Evolutionary conservation across 2,888 invertebrate species (phyloP).

Genomic region (Galerucella pusilla): DNA sequence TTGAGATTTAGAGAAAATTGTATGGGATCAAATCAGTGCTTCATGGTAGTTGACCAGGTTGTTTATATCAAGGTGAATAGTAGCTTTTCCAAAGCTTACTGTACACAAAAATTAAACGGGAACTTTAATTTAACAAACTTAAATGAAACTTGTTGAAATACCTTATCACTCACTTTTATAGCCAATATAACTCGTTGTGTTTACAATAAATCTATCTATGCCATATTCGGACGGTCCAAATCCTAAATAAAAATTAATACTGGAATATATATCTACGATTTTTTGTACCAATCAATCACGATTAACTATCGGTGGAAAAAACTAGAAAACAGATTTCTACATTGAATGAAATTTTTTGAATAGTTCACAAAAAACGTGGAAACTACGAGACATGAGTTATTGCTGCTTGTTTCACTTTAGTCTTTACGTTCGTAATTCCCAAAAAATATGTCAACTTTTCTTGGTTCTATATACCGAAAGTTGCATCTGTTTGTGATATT

Average conservation of each 20-base stretch:
- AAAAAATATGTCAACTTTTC: conserved; percentile 1
- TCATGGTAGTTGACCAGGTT: too few species aligned
- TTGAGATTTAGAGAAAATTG: too few species aligned
- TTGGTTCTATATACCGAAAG: not conserved
- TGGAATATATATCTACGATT: conserved; percentile 3
- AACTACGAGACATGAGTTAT: conserved; percentile 4
- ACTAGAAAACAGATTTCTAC: conserved; percentile 14
- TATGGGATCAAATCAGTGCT: too few species aligned
- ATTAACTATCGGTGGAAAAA: conserved; percentile 9
- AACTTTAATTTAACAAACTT: not conserved
- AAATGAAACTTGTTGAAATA: not conserved
- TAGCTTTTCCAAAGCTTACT: too few species aligned
- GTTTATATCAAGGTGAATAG: too few species aligned
- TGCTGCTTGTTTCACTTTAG: not conserved
- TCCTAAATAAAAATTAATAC: conserved; percentile 8
- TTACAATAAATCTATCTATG: not conserved
- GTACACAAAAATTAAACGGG: not conserved
- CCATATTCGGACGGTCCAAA: not conserved
- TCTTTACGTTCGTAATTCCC: not conserved
- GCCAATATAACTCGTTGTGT: not conserved
- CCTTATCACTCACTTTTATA: not conserved
- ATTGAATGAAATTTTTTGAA: not conserved
- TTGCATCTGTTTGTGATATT: not conserved
- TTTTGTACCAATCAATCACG: conserved; percentile 10
- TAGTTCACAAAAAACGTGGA: not conserved